Percentiles rank a stretch among this genome's conserved stretches.
phyloP scores from a whole-genome alignment of 2,113 vertebrate genomes.

The Anguilla japonica region DNA sequence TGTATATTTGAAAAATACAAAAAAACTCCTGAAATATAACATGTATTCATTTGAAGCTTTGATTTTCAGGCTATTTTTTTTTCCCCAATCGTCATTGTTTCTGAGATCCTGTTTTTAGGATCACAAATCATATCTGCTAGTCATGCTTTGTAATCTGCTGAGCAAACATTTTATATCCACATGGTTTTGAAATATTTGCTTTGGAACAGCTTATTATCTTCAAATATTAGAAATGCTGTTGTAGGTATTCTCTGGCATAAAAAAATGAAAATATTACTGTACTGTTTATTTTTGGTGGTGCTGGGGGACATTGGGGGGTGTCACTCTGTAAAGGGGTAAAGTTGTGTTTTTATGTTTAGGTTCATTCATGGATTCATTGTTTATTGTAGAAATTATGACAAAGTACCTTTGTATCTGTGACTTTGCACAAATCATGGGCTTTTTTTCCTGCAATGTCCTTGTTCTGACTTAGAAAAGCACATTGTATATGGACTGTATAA shows the following conservation, averaged over 20 bases:
- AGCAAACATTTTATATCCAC: slow-evolving; percentile 18
- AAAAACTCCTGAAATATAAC: not conserved
- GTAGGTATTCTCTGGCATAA: slow-evolving; percentile 68
- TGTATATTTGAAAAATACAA: not conserved
- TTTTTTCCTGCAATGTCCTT: slow-evolving; percentile 79
- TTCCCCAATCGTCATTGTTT: not conserved
- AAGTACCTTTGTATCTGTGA: slow-evolving; percentile 71
- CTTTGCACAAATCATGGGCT: slow-evolving; percentile 63
- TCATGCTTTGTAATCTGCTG: slow-evolving; percentile 23
- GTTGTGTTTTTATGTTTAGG: slow-evolving; percentile 75
- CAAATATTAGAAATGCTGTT: slow-evolving; percentile 69
- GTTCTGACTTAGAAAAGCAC: slow-evolving; percentile 80
- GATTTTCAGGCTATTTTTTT: not conserved
- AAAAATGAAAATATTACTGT: slow-evolving; percentile 69
- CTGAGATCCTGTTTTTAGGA: not conserved
- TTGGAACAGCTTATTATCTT: slow-evolving; percentile 49
- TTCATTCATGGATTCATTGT: slow-evolving; percentile 75
- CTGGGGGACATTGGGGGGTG: slow-evolving; percentile 45
- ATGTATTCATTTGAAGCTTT: not conserved
- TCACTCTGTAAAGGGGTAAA: slow-evolving; percentile 70
- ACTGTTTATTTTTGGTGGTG: slow-evolving; percentile 65
- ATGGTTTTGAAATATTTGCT: slow-evolving; percentile 41
- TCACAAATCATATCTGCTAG: slow-evolving; percentile 4
- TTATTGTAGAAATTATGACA: slow-evolving; percentile 73
- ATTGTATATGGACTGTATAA: slow-evolving; percentile 81